Percentiles rank a stretch among this genome's conserved stretches.
Evolutionary conservation across 1,140 invertebrate species (phyloP).

Genomic region (Drosophila lacteicornis): DNA sequence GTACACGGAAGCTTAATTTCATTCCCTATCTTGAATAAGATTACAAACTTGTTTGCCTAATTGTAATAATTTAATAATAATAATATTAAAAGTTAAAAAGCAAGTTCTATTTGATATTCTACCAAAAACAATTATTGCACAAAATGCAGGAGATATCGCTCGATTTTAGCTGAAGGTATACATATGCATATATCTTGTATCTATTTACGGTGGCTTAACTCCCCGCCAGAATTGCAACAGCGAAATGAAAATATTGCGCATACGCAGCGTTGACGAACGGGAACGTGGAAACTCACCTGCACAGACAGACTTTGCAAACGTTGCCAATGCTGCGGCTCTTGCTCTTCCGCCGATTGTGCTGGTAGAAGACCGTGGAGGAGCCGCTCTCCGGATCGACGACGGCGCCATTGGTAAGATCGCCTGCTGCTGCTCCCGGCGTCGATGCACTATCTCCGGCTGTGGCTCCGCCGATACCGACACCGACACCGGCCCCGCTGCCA

Average conservation of each 20-base stretch:
- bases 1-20: neutral
- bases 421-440: slow-evolving; percentile 3
- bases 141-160: neutral
- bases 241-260: slow-evolving; percentile 39
- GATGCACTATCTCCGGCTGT: slow-evolving; percentile 15
- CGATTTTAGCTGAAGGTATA: neutral
- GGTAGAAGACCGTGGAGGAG: slow-evolving; percentile 79
- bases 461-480: slow-evolving; percentile 4
- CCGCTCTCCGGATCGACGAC: slow-evolving; percentile 78
- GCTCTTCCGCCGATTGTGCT: slow-evolving; percentile 78
- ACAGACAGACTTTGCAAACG: slow-evolving; percentile 78
- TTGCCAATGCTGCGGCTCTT: slow-evolving; percentile 76
- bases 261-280: slow-evolving; percentile 40
- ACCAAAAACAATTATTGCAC: too few species aligned
- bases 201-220: slow-evolving; percentile 1
- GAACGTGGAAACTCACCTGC: slow-evolving; percentile 68
- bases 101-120: too few species aligned
- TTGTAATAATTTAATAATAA: too few species aligned
- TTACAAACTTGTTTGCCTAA: neutral
- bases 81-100: too few species aligned
- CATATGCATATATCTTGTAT: neutral
- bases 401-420: slow-evolving; percentile 58
- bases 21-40: too few species aligned
- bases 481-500: slow-evolving; percentile 17
- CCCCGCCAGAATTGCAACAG: slow-evolving; percentile 18